phyloP scores from a whole-genome alignment of 2,797 vertebrate genomes.

The Hemibagrus guttatus region DNA sequence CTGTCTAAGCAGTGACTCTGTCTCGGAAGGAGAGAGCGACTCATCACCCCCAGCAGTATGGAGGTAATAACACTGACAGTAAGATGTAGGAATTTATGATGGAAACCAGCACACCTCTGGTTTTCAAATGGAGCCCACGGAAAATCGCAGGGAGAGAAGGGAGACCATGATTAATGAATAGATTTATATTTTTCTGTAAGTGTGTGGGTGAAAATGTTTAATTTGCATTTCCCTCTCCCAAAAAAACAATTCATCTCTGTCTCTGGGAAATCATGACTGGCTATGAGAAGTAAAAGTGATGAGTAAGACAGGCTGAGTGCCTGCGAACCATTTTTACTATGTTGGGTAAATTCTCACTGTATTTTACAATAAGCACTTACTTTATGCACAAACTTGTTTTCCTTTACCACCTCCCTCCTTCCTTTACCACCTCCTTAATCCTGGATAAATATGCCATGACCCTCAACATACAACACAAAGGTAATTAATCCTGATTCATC shows the following conservation, averaged over 20 bases:
- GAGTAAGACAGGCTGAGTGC: not conserved
- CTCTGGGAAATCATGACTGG: conserved; percentile 10
- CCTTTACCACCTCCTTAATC: too few species aligned
- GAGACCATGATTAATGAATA: conserved; percentile 1
- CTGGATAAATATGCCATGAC: not conserved
- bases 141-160: conserved; percentile 22
- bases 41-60: conserved; percentile 16
- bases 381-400: not conserved
- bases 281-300: not conserved
- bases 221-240: not conserved
- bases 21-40: conserved; percentile 28
- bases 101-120: conserved; percentile 19
- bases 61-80: conserved; percentile 6
- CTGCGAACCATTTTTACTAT: not conserved
- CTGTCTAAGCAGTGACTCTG: conserved; percentile 41
- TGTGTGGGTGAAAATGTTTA: not conserved
- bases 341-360: not conserved
- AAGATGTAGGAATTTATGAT: conserved; percentile 8
- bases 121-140: conserved; percentile 20
- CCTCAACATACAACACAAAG: not conserved
- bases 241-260: not conserved
- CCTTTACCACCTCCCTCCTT: too few species aligned
- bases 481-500: not conserved
- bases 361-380: not conserved
- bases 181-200: not conserved